Conservation (phyloP, 2,113 vertebrate genomes). For the Pleuronectes platessa region DNA sequence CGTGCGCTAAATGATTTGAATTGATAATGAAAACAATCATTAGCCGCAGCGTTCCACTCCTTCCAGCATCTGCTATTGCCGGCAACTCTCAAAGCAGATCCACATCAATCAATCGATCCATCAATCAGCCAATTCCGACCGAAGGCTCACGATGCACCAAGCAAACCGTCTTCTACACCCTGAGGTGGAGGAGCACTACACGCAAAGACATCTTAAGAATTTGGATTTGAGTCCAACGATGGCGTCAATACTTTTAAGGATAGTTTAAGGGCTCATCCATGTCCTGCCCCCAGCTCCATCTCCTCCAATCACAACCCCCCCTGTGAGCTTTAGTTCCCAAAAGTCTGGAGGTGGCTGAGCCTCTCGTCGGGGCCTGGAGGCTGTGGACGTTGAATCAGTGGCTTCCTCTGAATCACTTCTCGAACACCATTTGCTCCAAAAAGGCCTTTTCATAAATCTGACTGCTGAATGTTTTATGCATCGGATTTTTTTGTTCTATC, state of each 20-base stretch:
- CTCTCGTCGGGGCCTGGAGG: conserved; percentile 5
- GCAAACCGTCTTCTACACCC: background rate
- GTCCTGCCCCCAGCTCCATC: background rate
- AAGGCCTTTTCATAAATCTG: conserved; percentile 35
- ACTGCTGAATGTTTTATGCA: conserved; percentile 47
- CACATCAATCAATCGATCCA: background rate
- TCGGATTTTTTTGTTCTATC: conserved; percentile 14
- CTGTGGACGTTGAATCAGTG: conserved; percentile 1
- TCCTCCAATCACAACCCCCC: background rate
- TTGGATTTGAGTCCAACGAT: background rate
- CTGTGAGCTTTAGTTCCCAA: background rate
- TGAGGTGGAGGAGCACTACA: background rate
- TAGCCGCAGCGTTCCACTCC: background rate
- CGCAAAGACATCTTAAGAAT: background rate
- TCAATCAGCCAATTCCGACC: background rate
- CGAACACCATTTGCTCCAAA: conserved; percentile 25
- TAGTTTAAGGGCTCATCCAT: background rate
- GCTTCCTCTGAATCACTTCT: conserved; percentile 23
- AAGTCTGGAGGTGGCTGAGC: conserved; percentile 6
- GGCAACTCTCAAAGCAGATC: background rate
- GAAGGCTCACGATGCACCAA: background rate
- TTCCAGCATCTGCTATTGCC: background rate
- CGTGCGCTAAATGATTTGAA: background rate
- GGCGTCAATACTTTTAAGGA: background rate
- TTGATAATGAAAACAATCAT: background rate